Percentiles rank a stretch among this genome's conserved stretches.
These are phyloP conservation scores for Micrasema minimum DNA, from an alignment of 1,140 invertebrate genomes.

Conservation along the genomic window DNA sequence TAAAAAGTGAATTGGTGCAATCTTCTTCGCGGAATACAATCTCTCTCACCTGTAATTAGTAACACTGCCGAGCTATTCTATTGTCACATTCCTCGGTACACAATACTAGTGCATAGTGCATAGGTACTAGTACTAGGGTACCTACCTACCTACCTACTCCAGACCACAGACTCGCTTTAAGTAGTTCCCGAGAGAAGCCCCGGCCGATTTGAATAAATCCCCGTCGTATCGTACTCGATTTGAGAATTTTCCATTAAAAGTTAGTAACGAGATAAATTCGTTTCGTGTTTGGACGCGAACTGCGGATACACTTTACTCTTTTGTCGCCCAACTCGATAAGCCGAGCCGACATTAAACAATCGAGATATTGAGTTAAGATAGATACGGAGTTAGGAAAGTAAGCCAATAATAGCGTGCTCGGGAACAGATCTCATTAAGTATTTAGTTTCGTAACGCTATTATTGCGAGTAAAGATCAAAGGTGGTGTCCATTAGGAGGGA, in stretches of 20 bases:
- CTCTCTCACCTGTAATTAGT: neutral
- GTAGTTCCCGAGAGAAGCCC: too few species aligned
- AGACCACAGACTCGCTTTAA: too few species aligned
- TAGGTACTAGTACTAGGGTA: too few species aligned
- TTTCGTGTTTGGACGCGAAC: constrained; percentile 17
- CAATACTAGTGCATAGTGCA: neutral
- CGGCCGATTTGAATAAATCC: constrained; percentile 22
- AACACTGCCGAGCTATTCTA: constrained; percentile 28
- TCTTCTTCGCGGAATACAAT: constrained; percentile 35
- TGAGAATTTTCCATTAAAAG: constrained; percentile 31
- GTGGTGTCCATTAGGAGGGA: constrained; percentile 51
- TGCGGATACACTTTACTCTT: too few species aligned
- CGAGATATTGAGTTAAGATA: constrained; percentile 13
- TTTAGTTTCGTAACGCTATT: constrained; percentile 50
- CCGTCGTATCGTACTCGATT: constrained; percentile 15
- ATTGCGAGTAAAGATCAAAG: constrained; percentile 52
- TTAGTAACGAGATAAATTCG: constrained; percentile 21
- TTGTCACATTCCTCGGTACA: neutral
- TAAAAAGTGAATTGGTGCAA: constrained; percentile 36
- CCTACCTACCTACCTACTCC: too few species aligned
- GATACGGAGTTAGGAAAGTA: constrained; percentile 20
- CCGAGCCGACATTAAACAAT: constrained; percentile 28
- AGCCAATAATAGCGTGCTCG: constrained; percentile 39
- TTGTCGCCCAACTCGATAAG: constrained; percentile 12
- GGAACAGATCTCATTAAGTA: constrained; percentile 51